These are phyloP conservation scores for Eilema caniola DNA, from an alignment of 2,888 invertebrate species.

Conservation along the genomic window DNA sequence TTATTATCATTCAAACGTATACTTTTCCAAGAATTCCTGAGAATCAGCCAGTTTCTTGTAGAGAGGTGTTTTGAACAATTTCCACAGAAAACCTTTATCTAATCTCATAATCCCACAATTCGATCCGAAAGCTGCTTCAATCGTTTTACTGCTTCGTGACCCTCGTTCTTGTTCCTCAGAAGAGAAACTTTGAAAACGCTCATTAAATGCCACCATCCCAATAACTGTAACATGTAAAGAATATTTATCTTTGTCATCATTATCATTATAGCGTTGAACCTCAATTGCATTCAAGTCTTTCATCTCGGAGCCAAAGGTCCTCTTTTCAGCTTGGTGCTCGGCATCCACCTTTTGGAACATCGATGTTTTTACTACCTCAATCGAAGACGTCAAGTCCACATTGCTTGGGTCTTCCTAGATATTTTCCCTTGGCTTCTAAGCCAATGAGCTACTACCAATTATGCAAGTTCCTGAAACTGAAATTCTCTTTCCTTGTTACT, in stretches of 20 bases:
- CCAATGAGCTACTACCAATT: too few species aligned
- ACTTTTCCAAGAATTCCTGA: constrained; percentile 91
- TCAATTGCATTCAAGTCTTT: neutral
- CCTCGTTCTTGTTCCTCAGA: constrained; percentile 83
- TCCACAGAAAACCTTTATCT: constrained; percentile 92
- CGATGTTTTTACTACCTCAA: too few species aligned
- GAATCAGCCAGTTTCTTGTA: constrained; percentile 90
- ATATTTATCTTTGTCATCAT: neutral
- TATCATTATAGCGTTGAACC: neutral
- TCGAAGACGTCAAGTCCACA: too few species aligned
- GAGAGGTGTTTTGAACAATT: constrained; percentile 90
- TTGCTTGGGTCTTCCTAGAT: too few species aligned
- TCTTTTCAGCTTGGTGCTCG: neutral
- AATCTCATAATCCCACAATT: constrained; percentile 90
- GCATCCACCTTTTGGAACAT: neutral
- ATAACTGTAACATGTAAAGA: constrained; percentile 87
- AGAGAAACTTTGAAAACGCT: constrained; percentile 90
- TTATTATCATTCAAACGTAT: constrained; percentile 24
- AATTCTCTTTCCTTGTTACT: too few species aligned
- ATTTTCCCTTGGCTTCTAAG: too few species aligned
- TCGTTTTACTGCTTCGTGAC: constrained; percentile 90
- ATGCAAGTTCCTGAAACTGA: too few species aligned
- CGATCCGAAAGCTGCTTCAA: constrained; percentile 90
- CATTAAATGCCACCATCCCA: constrained; percentile 90
- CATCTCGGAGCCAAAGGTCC: too few species aligned